Base-by-base conservation (phyloP, 2,113 vertebrate species). In the Podarcis raffonei region DNA sequence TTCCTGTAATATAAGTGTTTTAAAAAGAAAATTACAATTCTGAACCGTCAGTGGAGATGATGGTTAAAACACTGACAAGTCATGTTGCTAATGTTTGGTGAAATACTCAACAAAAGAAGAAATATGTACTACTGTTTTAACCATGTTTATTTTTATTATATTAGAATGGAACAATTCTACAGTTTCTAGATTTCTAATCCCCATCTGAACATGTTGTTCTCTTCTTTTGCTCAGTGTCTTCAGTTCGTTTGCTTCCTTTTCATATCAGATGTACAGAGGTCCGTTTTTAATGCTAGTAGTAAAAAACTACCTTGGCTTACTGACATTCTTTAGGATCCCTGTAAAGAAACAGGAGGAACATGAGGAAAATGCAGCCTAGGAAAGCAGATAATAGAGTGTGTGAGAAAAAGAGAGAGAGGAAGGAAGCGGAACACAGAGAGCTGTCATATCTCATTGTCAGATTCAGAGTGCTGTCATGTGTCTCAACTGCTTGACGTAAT, bases 331-430 rank as follows among this genome's bases (percentile, higher is more conserved):
- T 84, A 42, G 27, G 78, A 65, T 95, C 87, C 48, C 81, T 93
- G 69, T 78, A 93, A 95, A 94, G 71, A 93, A 92, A 89, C 65
- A 91, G 27, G 30, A 78, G 85, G 81, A 92, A 20, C 59, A 75
- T 88, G 77, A 92, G 69, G 68, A 85, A 68, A 92, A 92, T 88
- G 85, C 68, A 91, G 62, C 3, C 30, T 68, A 86, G 20, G 57
- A 37, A 93, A 78, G n/a, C 25, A 81, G 90, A 85, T 88, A 85
- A 88, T 77, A 82, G n/a, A 79, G 72, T n/a, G 25, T n/a, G 88
- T 92, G 88, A 37, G 89, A 91, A 48, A 86, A 25, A 9, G 65
- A n/a, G 16, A 62, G 91, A 66, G 78, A 9, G 7, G 18, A 84
- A 89, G 39, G 81, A 32, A 74, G 0, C 62, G 39, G 71, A 90